These are phyloP conservation scores for Drosophila falleni DNA, from an alignment of 2,888 invertebrate genomes.

Conservation along the genomic window DNA sequence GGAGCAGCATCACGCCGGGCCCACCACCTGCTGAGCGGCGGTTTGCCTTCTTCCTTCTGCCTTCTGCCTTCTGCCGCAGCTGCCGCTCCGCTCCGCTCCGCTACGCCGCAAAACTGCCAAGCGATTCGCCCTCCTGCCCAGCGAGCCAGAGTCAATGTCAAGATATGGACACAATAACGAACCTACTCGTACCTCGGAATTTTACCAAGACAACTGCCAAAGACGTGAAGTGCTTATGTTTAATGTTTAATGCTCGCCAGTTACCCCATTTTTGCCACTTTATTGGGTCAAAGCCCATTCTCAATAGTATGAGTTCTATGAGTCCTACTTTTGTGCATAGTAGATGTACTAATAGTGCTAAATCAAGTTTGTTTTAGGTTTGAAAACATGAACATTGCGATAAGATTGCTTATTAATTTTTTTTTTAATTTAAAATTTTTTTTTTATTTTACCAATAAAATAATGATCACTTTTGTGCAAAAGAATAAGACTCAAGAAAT, in stretches of 20 bases:
- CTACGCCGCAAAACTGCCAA: constrained; percentile 19
- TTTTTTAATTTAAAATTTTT: no score
- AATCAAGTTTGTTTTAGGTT: background rate
- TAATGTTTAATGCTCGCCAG: constrained; percentile 42
- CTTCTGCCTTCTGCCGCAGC: constrained; percentile 44
- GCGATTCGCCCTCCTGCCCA: constrained; percentile 54
- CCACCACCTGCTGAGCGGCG: constrained; percentile 75
- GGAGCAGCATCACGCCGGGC: constrained; percentile 75
- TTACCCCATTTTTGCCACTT: constrained; percentile 25
- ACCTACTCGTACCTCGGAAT: constrained; percentile 43
- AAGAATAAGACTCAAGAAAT: no score
- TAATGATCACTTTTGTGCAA: no score
- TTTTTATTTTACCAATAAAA: no score
- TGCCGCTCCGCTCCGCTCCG: no score
- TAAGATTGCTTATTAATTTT: no score
- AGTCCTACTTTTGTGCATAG: background rate
- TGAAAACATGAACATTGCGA: background rate
- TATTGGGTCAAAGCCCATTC: constrained; percentile 45
- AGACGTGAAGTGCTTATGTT: constrained; percentile 47
- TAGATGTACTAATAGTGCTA: background rate
- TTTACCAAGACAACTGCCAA: constrained; percentile 7
- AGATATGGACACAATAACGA: constrained; percentile 67
- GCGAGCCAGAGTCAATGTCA: constrained; percentile 47
- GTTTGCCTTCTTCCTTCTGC: constrained; percentile 44
- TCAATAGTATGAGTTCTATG: background rate